These are phyloP conservation scores for Pteropus rufus DNA, from an alignment of 2,797 vertebrate species.

Conservation along the genomic window DNA sequence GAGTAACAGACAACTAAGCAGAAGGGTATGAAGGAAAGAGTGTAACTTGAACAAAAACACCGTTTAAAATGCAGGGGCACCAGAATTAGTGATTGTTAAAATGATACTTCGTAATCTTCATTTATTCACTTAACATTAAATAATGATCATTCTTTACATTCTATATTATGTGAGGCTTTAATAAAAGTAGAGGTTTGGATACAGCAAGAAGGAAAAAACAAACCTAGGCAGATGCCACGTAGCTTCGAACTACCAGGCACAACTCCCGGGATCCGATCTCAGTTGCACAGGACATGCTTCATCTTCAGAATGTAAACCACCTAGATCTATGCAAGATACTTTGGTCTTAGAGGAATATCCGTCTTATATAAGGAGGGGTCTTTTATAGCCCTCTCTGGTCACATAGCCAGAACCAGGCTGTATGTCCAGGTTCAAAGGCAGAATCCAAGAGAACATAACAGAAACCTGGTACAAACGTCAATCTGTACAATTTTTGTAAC, in stretches of 20 bases:
- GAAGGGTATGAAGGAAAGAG: neutral
- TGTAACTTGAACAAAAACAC: neutral
- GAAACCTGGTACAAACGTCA: neutral
- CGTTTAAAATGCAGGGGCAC: neutral
- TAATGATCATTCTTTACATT: neutral
- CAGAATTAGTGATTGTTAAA: slow-evolving; percentile 14
- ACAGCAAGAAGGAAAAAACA: neutral
- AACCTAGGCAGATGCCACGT: neutral
- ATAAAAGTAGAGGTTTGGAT: neutral
- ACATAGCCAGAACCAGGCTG: neutral
- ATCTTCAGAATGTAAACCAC: neutral
- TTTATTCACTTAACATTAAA: slow-evolving; percentile 2
- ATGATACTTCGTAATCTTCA: slow-evolving; percentile 13
- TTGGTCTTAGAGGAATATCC: neutral
- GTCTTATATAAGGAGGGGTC: neutral
- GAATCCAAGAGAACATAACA: neutral
- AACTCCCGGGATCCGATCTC: neutral
- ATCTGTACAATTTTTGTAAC: neutral
- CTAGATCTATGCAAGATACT: neutral
- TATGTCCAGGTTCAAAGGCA: neutral
- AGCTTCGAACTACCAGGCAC: neutral
- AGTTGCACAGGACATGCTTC: neutral
- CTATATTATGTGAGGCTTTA: neutral
- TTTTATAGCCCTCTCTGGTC: neutral
- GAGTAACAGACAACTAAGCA: neutral